Evolutionary conservation across 2,888 invertebrate genomes (phyloP), one percentile per base, ranked within the genome.

Genomic region (Brachyptera putata): DNA sequence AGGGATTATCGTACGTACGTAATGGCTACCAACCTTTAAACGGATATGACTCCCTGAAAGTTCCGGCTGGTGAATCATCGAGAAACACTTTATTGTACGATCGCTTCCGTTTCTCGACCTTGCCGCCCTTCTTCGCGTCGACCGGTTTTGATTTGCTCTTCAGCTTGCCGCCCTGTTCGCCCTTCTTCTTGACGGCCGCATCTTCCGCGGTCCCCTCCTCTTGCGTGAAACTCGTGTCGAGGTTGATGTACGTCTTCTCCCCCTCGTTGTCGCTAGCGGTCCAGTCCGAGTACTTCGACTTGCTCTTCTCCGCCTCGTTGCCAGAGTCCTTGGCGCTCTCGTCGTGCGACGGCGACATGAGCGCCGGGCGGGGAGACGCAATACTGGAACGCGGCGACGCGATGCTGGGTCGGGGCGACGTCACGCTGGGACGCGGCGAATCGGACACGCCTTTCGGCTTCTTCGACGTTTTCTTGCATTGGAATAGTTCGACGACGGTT

Each of bases 401-500:
- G n/a, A n/a, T n/a, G n/a, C n/a, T n/a, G n/a, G n/a, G n/a, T n/a
- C n/a, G n/a, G n/a, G n/a, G n/a, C n/a, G n/a, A n/a, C n/a, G n/a
- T n/a, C n/a, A n/a, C n/a, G n/a, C n/a, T n/a, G n/a, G n/a, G n/a
- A n/a, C n/a, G n/a, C n/a, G n/a, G n/a, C n/a, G n/a, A n/a, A n/a
- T n/a, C n/a, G n/a, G n/a, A n/a, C n/a, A n/a, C n/a, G n/a, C n/a
- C n/a, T 13, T 46, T 46, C 7, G 30, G 30, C 62, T 63, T 63
- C 21, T 60, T 66, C 39, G 7, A 30, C 62, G 80, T 79, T 24
- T 81, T 80, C 56, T 80, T 80, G 66, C n/a, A n/a, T n/a, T 80
- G 80, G 69, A 87, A 86, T 66, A 87, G 77, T 66, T 84, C 84
- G 68, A 84, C 84, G 0, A 87, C 84, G 36, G 48, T 34, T 64